Percentiles rank a stretch among this genome's conserved stretches.
These are phyloP conservation scores for Fragum whitleyi DNA, from an alignment of 2,888 invertebrate species.

Conservation along the genomic window DNA sequence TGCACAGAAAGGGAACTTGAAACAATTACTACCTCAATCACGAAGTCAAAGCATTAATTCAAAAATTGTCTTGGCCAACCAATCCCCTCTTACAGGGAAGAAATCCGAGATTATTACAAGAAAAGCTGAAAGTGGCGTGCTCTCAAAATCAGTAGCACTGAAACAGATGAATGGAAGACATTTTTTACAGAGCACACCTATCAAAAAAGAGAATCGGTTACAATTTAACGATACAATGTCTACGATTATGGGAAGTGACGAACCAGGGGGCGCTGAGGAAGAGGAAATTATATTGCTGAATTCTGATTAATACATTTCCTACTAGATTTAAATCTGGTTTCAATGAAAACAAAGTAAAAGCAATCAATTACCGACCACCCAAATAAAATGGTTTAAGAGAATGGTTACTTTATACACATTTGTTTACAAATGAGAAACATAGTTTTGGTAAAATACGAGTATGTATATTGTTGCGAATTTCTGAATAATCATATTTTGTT, in stretches of 20 bases:
- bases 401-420: too few relatives aligned
- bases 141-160: background rate
- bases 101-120: background rate
- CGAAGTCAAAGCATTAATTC: background rate
- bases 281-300: slow-evolving; percentile 51
- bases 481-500: too few relatives aligned
- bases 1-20: background rate
- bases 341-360: background rate
- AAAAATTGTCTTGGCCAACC: background rate
- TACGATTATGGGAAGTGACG: slow-evolving; percentile 50
- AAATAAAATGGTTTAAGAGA: background rate
- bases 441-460: too few relatives aligned
- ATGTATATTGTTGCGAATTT: too few relatives aligned
- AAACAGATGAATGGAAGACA: background rate
- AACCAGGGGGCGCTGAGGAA: slow-evolving; percentile 28
- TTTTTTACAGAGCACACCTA: slow-evolving; percentile 52
- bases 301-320: background rate
- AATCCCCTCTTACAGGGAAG: background rate
- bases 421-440: too few relatives aligned
- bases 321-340: background rate
- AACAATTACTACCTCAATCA: background rate
- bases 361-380: background rate
- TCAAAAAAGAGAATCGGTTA: slow-evolving; percentile 32
- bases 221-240: slow-evolving; percentile 54
- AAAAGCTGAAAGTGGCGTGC: background rate